Conservation (phyloP, 23 tunicate species). For the Phallusia fumigata region DNA sequence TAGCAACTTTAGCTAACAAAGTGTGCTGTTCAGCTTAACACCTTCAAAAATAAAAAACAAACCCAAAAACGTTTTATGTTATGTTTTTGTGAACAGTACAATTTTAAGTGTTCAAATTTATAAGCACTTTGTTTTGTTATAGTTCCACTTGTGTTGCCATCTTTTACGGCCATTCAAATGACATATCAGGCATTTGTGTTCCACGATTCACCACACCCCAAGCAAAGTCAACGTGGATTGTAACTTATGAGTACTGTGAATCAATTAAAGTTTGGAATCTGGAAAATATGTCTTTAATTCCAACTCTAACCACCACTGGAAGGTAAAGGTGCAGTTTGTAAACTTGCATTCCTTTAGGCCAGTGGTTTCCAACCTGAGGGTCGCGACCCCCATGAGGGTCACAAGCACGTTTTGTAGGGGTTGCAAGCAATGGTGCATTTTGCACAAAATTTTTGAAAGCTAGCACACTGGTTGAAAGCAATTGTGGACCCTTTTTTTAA, state of each 20-base stretch:
- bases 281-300: constrained; percentile 35
- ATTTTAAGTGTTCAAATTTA: no score
- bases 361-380: no score
- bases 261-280: constrained; percentile 43
- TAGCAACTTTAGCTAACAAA: background rate
- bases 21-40: no score
- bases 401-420: no score
- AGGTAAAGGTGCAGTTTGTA: constrained; percentile 22
- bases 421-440: no score
- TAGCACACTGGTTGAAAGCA: no score
- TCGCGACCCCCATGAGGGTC: no score
- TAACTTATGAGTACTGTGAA: constrained; percentile 14
- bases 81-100: background rate
- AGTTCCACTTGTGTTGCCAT: constrained; percentile 36
- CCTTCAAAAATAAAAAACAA: no score
- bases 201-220: background rate
- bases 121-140: no score
- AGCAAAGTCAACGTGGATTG: constrained; percentile 17
- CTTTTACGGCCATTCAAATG: constrained; percentile 34
- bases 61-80: background rate
- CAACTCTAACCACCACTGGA: constrained; percentile 34
- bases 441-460: no score
- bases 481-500: no score
- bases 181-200: background rate
- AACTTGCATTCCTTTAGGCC: background rate